Evolutionary conservation across 1,140 invertebrate genomes (phyloP), one percentile per base, ranked within the genome.

Genomic region (Augochlora pura): DNA sequence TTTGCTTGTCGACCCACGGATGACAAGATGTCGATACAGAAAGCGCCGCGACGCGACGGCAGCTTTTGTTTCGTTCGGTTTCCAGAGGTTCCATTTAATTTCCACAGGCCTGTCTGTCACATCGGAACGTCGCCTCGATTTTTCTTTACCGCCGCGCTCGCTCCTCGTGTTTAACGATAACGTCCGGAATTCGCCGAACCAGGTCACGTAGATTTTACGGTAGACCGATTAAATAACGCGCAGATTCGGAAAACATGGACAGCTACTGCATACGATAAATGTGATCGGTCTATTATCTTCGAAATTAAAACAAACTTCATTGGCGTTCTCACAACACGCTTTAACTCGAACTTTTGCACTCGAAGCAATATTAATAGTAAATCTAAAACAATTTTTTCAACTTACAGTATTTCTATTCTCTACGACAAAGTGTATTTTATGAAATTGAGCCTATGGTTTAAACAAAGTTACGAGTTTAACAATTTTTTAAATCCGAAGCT

Each of bases 1-100:
- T 59, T 25, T 32, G 23, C 7, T 1, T 16, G n/a, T 39, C 54
- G 27, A 18, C 42, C 10, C 16, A 46, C 54, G 25, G 23, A 64
- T 27, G 39, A 42, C 59, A 63, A 54, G 62, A 42, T 38, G 21
- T 59, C 38, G 52, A 46, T 68, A 16, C 63, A 27, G 27, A 1
- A 46, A 32, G 10, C 23, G 12, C 16, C 32, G 18, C 64, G 7
- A 4, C 16, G 4, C 23, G 63, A 38, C n/a, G 14, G 10, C 27
- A 32, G 27, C 7, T 52, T 49, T 49, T 39, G 46, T 66, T 46
- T 46, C 38, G 1, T 10, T 54, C 72, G 32, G 38, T 23, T 66
- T 54, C 16, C 32, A 9, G 54, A 25, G 46, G 38, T 66, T 66
- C 25, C 32, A 39, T 65, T 75, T 75, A 39, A 66, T 75, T 66